Evolutionary conservation across 1,140 invertebrate genomes (phyloP).

Genomic region (Pseudomyrmex gracilis): DNA sequence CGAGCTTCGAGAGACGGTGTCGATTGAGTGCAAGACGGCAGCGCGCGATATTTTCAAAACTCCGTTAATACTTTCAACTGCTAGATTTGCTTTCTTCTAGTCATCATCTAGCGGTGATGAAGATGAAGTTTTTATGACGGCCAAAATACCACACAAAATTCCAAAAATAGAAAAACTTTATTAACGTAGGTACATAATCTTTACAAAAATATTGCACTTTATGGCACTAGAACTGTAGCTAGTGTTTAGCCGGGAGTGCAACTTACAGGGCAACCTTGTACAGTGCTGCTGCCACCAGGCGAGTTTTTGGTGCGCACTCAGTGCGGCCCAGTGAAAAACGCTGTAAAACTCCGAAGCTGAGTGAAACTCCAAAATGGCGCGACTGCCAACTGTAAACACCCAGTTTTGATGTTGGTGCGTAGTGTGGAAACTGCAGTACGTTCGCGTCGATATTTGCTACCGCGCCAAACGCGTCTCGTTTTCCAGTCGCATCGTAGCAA

Average conservation of each 20-base stretch:
- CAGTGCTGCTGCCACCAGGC: too few species aligned
- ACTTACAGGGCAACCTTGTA: too few species aligned
- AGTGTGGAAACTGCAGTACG: slow-evolving; percentile 54
- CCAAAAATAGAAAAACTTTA: too few species aligned
- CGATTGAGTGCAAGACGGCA: neutral
- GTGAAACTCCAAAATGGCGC: slow-evolving; percentile 79
- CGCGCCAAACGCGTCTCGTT: slow-evolving; percentile 7
- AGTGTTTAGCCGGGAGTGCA: too few species aligned
- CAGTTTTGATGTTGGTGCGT: slow-evolving; percentile 71
- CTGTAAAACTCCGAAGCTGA: slow-evolving; percentile 63
- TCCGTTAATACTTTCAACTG: neutral
- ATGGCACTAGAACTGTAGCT: too few species aligned
- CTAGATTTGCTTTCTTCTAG: neutral
- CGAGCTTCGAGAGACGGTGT: slow-evolving; percentile 12
- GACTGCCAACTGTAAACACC: slow-evolving; percentile 77
- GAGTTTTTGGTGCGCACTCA: too few species aligned
- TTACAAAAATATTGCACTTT: too few species aligned
- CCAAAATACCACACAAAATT: too few species aligned
- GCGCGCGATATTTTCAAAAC: neutral
- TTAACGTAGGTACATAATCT: too few species aligned
- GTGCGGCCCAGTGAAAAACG: too few species aligned
- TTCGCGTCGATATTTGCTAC: slow-evolving; percentile 5
- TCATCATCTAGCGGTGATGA: too few species aligned
- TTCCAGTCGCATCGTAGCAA: slow-evolving; percentile 67
- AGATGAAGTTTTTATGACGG: too few species aligned